Conservation (phyloP, 2,797 vertebrate genomes). For the Caiman crocodilus region DNA sequence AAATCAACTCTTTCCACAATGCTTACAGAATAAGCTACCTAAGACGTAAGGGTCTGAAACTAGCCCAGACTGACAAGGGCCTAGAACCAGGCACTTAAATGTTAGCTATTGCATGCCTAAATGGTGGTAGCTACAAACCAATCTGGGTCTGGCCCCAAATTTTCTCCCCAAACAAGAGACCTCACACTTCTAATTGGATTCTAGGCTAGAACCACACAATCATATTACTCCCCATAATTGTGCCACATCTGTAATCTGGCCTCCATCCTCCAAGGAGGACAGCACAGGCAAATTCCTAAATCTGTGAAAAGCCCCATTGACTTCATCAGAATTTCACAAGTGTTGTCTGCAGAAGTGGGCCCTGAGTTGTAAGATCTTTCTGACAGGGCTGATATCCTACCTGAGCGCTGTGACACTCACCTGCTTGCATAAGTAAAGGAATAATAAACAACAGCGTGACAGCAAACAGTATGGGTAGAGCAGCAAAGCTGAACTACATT, state of each 20-base stretch:
- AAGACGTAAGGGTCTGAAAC: too few species aligned
- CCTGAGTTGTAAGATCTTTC: neutral
- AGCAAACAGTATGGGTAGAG: neutral
- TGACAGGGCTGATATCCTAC: neutral
- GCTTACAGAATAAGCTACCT: neutral
- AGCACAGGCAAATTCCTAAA: neutral
- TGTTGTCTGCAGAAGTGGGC: neutral
- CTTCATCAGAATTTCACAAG: accelerated
- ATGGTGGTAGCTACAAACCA: too few species aligned
- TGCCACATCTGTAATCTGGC: neutral
- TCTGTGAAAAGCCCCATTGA: accelerated
- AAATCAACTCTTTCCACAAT: neutral
- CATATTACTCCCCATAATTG: neutral
- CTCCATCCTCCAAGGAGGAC: neutral
- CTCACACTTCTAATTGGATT: too few species aligned
- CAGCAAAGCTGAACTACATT: neutral
- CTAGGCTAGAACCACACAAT: neutral
- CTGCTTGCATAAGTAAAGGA: neutral
- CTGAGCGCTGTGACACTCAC: neutral
- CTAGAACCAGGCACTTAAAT: too few species aligned
- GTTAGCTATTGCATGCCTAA: too few species aligned
- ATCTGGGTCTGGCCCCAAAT: too few species aligned
- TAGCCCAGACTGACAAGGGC: too few species aligned
- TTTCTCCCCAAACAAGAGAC: too few species aligned
- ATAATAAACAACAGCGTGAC: neutral